Percentiles rank a stretch among this genome's conserved stretches.
Evolutionary conservation across 2,113 vertebrate species (phyloP).

Genomic region (Platycercus adscitus): DNA sequence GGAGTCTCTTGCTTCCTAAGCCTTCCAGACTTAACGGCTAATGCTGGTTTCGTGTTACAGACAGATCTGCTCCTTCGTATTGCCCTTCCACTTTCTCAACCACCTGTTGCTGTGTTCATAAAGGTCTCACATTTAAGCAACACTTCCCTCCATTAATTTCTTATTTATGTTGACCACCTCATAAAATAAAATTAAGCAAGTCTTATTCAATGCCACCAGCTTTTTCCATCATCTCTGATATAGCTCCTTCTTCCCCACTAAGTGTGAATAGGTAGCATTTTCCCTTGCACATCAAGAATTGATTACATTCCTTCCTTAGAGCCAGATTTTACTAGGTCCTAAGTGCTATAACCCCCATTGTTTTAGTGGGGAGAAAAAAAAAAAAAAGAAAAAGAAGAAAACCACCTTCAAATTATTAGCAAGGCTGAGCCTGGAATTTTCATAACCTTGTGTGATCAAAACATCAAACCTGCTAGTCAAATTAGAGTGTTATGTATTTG

Average conservation of each 20-base stretch:
- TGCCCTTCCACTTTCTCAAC: not conserved
- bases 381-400: not conserved
- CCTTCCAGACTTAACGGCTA: not conserved
- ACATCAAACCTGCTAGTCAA: not conserved
- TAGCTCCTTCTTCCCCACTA: not conserved
- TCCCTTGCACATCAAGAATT: not conserved
- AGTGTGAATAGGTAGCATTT: not conserved
- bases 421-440: not conserved
- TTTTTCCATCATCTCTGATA: not conserved
- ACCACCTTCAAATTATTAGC: not conserved
- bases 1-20: not conserved
- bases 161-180: not conserved
- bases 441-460: not conserved
- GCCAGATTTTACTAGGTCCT: not conserved
- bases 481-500: not conserved
- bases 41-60: not conserved
- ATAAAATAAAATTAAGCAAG: not conserved
- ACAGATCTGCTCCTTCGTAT: not conserved
- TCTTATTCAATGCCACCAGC: not conserved
- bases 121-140: slow-evolving; percentile 1
- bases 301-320: not conserved
- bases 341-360: not conserved
- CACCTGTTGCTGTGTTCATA: not conserved
- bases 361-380: not conserved
- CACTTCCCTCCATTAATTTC: not conserved